These are phyloP conservation scores for Diglossa cyanea DNA, from an alignment of 2,797 vertebrate species.

Conservation along the genomic window DNA sequence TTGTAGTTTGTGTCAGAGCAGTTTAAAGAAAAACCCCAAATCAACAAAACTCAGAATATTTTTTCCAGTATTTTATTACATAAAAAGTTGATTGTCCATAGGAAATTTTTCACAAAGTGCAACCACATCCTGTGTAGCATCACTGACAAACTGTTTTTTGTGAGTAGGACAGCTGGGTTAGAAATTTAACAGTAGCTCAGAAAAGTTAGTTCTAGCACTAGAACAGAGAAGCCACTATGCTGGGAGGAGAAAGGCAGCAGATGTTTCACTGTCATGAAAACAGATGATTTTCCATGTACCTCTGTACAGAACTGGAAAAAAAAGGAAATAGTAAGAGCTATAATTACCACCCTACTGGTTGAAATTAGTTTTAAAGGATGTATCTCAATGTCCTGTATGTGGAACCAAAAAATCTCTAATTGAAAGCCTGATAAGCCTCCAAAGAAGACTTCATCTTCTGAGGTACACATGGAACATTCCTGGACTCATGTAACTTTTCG, in stretches of 20 bases:
- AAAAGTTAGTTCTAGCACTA: neutral
- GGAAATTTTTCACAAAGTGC: neutral
- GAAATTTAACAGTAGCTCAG: neutral
- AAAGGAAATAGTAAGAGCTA: neutral
- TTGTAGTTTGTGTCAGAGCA: neutral
- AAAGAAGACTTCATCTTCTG: neutral
- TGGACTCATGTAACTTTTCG: neutral
- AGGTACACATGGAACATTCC: neutral
- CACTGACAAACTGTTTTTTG: neutral
- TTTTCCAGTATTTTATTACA: slow-evolving; percentile 6
- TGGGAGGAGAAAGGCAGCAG: neutral
- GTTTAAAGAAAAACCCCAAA: neutral
- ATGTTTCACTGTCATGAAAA: neutral
- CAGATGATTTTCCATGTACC: neutral
- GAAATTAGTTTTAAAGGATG: neutral
- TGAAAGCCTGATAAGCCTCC: neutral
- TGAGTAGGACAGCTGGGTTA: neutral
- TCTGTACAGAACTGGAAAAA: neutral
- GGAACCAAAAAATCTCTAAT: neutral
- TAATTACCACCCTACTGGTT: neutral
- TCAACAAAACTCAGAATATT: neutral
- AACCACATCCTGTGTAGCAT: neutral
- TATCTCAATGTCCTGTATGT: neutral
- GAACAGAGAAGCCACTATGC: neutral
- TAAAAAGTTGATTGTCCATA: slow-evolving; percentile 31